Conservation (phyloP, 2,113 vertebrate species). For the Puntigrus tetrazona region DNA sequence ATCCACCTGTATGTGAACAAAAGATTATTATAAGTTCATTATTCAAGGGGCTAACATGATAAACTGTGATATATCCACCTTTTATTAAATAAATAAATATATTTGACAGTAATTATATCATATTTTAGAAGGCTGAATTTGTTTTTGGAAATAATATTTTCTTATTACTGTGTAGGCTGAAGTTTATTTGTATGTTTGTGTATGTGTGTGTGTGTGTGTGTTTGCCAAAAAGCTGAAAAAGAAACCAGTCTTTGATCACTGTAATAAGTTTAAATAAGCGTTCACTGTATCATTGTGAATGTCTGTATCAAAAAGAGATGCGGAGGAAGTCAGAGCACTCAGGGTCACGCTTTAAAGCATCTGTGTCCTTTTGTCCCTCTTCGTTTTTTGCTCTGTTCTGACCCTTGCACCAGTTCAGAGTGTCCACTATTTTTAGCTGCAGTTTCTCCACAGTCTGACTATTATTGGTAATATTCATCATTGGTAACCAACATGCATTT, state of each 20-base stretch:
- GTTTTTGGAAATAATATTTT: neutral
- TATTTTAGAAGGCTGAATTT: neutral
- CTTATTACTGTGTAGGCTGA: neutral
- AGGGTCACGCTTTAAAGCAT: neutral
- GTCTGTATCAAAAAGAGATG: neutral
- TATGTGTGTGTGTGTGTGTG: neutral
- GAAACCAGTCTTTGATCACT: neutral
- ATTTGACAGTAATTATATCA: neutral
- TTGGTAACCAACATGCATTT: neutral
- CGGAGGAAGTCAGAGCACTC: neutral
- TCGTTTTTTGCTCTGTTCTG: neutral
- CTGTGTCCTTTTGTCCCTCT: neutral
- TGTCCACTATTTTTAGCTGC: neutral
- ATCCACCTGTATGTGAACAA: neutral
- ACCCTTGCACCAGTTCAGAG: neutral
- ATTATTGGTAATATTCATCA: neutral
- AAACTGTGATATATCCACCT: neutral
- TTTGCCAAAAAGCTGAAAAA: neutral
- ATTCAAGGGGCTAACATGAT: neutral
- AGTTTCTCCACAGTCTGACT: neutral
- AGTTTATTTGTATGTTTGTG: neutral
- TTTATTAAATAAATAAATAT: neutral
- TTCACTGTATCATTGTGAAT: neutral
- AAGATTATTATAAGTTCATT: neutral
- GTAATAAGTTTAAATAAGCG: constrained; percentile 1